Base-by-base conservation (phyloP, 2,797 vertebrate genomes). In the Dipus sagitta region DNA sequence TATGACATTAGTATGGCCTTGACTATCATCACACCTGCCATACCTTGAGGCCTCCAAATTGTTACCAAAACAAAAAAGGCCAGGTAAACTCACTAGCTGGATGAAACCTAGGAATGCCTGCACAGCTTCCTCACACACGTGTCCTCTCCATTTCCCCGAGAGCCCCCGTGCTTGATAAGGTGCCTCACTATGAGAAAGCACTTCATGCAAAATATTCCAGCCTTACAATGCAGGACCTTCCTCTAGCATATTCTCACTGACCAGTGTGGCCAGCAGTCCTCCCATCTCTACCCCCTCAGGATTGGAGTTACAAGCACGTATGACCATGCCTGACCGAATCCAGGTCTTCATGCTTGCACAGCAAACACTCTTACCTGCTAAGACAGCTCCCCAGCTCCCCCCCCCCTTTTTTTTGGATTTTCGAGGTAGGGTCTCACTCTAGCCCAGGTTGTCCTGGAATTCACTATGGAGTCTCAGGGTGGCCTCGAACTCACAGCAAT, bases 11-110 rank as follows among this genome's bases (percentile, higher is more conserved):
- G 92, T 60, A 65, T 42, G 83, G 78, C 90, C 72, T 76, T 89
- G 78, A 74, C 87, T 8, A 42, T 83, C 20, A 30, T 91, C 96
- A 92, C 94, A 95, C 95, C 96, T 94, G 93, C 94, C 68, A 14
- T 79, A 34, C 54, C 78, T 34, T 0, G 15, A 80, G 90, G 67
- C 78, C 86, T 76, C 58, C 62, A 68, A n/a, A 34, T 30, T 5
- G 21, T 71, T 52, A 21, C 14, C 8, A 72, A 65, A 80, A 79
- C 12, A 58, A 58, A 58, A 58, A 58, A 77, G 92, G 82, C 67
- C 77, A 78, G 54, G 85, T 74, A 8, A 21, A 28, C 85, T 85
- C 58, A 58, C 34, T 32, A 21, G 88, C 81, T 32, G 80, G 70
- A 8, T 5, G 38, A 72, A 67, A 86, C 70, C 10, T 4, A 54